Percentiles rank a stretch among this genome's conserved stretches.
These are phyloP conservation scores for Empidonax traillii DNA, from an alignment of 2,113 vertebrate genomes.

Conservation along the genomic window DNA sequence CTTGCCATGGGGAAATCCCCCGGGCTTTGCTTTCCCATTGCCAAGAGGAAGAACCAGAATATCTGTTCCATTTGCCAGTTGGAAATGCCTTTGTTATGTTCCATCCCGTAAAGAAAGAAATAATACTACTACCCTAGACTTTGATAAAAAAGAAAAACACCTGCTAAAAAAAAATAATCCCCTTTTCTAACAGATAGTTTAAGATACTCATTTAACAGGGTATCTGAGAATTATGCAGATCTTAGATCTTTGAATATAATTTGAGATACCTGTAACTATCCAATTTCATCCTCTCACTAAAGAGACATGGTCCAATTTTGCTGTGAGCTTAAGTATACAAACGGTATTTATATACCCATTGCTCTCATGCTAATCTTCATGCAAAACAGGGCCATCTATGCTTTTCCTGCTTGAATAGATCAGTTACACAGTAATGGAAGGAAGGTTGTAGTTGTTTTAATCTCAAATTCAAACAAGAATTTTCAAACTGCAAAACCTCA, in stretches of 20 bases:
- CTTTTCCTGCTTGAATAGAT: neutral
- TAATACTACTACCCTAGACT: neutral
- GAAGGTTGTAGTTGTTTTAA: neutral
- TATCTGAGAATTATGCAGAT: neutral
- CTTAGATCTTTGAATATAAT: neutral
- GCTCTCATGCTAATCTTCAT: neutral
- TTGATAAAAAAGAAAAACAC: neutral
- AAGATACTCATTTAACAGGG: neutral
- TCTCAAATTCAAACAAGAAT: neutral
- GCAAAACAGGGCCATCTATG: neutral
- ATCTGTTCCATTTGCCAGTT: conserved; percentile 26
- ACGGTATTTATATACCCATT: neutral
- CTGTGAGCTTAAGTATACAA: neutral
- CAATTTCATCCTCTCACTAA: neutral
- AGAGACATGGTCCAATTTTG: neutral
- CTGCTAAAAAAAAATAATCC: conserved; percentile 7
- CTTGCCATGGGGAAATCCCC: neutral
- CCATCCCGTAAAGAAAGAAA: conserved; percentile 21
- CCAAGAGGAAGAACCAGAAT: conserved; percentile 62
- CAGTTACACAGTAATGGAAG: neutral
- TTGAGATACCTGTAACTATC: neutral
- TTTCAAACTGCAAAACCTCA: neutral
- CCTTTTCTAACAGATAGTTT: neutral
- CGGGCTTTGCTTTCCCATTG: conserved; percentile 16
- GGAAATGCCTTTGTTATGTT: conserved; percentile 51